These are phyloP conservation scores for Macquaria ambigua DNA, from an alignment of 2,113 vertebrate genomes.

Conservation along the genomic window DNA sequence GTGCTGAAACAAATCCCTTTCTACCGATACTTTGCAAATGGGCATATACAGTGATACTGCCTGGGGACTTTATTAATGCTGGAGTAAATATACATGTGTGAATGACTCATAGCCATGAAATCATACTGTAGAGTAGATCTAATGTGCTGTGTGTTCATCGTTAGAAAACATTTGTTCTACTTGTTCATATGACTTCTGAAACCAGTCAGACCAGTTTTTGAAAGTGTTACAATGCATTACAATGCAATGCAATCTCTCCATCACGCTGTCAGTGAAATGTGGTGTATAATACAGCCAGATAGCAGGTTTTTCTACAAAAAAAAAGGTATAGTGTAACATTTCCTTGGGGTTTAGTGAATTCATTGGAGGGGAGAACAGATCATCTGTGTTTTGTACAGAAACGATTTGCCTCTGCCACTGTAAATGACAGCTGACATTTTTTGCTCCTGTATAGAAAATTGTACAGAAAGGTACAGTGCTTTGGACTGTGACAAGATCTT, in stretches of 20 bases:
- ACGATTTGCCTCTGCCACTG: background rate
- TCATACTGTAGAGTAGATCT: background rate
- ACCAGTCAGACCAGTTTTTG: background rate
- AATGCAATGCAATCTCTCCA: constrained; percentile 5
- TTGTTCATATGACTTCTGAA: background rate
- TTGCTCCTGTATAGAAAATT: constrained; percentile 5
- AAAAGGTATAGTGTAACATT: background rate
- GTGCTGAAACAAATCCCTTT: constrained; percentile 11
- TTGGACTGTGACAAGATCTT: background rate
- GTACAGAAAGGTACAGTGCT: background rate
- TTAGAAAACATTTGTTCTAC: background rate
- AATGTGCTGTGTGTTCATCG: constrained; percentile 1
- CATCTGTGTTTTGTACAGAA: constrained; percentile 4
- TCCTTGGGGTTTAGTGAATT: constrained; percentile 4
- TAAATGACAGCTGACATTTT: constrained; percentile 48
- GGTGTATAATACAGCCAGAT: background rate
- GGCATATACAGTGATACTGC: background rate
- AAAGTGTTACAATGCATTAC: background rate
- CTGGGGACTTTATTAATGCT: background rate
- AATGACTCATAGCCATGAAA: constrained; percentile 7
- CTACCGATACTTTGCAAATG: background rate
- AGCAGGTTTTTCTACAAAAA: background rate
- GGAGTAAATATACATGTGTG: constrained; percentile 21
- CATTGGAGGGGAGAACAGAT: background rate
- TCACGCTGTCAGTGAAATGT: background rate